These are phyloP conservation scores for Andrena cerasifolii DNA, from an alignment of 1,140 invertebrate genomes.

Conservation along the genomic window DNA sequence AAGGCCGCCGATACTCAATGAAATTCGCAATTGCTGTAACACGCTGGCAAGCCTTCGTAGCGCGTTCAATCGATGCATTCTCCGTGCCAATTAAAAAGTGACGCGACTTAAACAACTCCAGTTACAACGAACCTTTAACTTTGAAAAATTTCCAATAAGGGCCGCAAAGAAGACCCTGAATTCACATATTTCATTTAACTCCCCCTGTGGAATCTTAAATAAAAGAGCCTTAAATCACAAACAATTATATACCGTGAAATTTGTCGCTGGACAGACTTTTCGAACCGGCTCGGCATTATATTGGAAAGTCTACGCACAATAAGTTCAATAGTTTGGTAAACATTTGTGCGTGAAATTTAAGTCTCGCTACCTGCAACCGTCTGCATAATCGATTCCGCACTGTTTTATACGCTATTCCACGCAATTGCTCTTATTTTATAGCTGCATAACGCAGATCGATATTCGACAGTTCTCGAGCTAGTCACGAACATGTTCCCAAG, in stretches of 20 bases:
- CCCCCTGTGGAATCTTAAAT: not conserved
- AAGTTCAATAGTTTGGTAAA: conserved; percentile 8
- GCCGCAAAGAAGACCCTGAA: too few species aligned
- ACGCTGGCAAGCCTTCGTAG: not conserved
- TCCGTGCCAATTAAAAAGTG: not conserved
- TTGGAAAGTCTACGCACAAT: not conserved
- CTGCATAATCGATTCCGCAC: conserved; percentile 37
- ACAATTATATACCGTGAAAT: too few species aligned
- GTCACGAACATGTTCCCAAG: conserved; percentile 58
- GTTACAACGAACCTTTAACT: too few species aligned
- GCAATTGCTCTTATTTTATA: conserved; percentile 58
- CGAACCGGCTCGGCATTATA: too few species aligned
- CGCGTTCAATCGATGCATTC: not conserved
- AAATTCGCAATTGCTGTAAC: conserved; percentile 12
- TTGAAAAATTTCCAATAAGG: too few species aligned
- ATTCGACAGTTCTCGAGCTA: conserved; percentile 50
- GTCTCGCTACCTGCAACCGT: conserved; percentile 4
- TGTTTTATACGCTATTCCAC: conserved; percentile 15
- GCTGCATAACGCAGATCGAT: conserved; percentile 58
- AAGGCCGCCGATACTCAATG: conserved; percentile 22
- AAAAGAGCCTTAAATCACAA: too few species aligned
- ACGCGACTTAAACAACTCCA: not conserved
- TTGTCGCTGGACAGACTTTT: too few species aligned
- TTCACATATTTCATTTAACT: too few species aligned
- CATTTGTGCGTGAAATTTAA: conserved; percentile 3